Evolutionary conservation across 2,113 vertebrate species (phyloP).

Genomic region (Nothocercus nigrocapillus): DNA sequence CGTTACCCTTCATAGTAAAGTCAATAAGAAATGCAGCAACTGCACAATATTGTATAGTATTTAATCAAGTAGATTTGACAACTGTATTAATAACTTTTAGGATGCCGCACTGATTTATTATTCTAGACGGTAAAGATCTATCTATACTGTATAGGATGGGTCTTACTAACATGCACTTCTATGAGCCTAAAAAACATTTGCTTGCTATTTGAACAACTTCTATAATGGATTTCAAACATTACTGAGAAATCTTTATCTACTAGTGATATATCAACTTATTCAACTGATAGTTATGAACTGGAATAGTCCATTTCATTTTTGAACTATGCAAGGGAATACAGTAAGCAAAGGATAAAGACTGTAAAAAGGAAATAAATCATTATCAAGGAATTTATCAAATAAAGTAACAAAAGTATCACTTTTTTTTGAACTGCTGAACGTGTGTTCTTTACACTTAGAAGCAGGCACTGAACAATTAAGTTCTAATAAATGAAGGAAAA

Average conservation of each 20-base stretch:
- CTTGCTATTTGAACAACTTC: neutral
- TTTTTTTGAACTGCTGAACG: neutral
- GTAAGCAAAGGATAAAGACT: neutral
- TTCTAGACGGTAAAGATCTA: neutral
- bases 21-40: neutral
- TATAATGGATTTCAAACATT: neutral
- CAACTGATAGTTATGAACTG: neutral
- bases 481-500: neutral
- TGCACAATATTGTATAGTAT: neutral
- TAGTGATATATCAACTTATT: neutral
- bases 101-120: neutral
- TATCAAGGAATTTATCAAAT: neutral
- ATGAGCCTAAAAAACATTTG: neutral
- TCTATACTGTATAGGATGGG: neutral
- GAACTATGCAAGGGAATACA: neutral
- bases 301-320: neutral
- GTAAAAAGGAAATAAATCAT: neutral
- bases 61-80: neutral
- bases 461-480: neutral
- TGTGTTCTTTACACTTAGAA: neutral
- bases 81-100: neutral
- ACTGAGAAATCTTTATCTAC: neutral
- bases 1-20: neutral
- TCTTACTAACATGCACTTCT: neutral
- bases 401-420: neutral